Evolutionary conservation across 2,888 invertebrate species (phyloP), one percentile per base, ranked within the genome.

Genomic region (Stenolophus ochropezus): DNA sequence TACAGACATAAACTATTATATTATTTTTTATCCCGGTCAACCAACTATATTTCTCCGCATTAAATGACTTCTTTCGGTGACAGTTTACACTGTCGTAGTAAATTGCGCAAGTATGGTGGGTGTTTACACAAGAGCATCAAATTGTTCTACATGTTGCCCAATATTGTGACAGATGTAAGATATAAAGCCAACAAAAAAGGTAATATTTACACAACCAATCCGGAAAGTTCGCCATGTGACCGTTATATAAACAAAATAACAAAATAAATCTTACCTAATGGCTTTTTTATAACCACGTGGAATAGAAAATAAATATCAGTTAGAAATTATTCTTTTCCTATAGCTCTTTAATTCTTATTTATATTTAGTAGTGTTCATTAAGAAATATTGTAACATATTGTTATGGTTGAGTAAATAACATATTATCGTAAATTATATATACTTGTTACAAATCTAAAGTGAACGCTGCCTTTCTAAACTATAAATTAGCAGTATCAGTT

Each of bases 191-290:
- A 69, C 47, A 42, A 69, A 69, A 61, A 69, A 42, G 42, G 69
- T 69, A 69, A 69, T 27, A 73, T 73, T 73, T 73, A 49, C 73
- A 5, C 23, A 27, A 49, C 47, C 47, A 73, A 73, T 73, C 21
- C 47, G 47, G 27, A 73, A 73, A 73, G 73, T 73, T 49, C 23
- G 21, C 20, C 49, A 73, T 47, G 49, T 49, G 23, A 18, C 23
- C 20, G 73, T 73, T 73, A 49, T 49, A 49, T 73, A 73, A 73
- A 73, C 49, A 73, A 73, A 33, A 69, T 33, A 33, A 69, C 16
- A 61, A 69, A 73, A 69, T 69, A 69, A 69, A 69, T 69, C 65
- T 69, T 11, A 8, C 14, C 6, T 18, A 69, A 69, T 42, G 14
- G 49, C 21, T 73, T 49, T 73, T 73, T 73, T 73, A 73, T 73